phyloP scores from a whole-genome alignment of 2,113 vertebrate genomes.

The Pelmatolapia mariae region DNA sequence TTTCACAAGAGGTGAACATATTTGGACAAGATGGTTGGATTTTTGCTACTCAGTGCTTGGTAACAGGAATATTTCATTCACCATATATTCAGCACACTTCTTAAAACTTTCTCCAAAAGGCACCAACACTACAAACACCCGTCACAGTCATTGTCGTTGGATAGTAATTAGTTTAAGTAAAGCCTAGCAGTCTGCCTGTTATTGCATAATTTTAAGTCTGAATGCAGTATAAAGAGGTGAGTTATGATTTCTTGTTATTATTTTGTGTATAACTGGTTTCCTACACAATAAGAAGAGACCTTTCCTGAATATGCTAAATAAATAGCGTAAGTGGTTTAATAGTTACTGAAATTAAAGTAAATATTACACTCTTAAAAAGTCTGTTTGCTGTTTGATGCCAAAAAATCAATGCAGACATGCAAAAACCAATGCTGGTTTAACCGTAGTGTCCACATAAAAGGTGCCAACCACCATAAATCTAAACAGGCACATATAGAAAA shows the following conservation, averaged over 20 bases:
- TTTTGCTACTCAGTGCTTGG: not conserved
- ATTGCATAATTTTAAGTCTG: not conserved
- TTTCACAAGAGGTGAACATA: not conserved
- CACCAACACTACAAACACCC: not conserved
- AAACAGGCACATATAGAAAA: slow-evolving; percentile 6
- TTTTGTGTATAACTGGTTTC: not conserved
- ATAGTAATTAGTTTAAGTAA: not conserved
- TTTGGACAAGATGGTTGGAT: not conserved
- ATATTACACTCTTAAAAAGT: not conserved
- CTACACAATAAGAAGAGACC: not conserved
- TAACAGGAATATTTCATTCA: not conserved
- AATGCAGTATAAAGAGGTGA: not conserved
- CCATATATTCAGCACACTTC: not conserved
- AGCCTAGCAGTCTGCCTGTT: not conserved
- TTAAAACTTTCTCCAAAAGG: not conserved
- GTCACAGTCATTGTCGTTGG: not conserved
- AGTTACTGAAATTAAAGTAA: not conserved
- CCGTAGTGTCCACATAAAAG: not conserved
- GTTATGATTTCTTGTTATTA: not conserved
- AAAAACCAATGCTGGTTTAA: not conserved
- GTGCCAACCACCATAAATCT: not conserved
- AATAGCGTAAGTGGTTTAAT: not conserved
- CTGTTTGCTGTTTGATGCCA: not conserved
- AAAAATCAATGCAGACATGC: not conserved
- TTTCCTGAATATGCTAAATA: not conserved